Conservation (phyloP, 2,113 vertebrate genomes). For the Columba livia region DNA sequence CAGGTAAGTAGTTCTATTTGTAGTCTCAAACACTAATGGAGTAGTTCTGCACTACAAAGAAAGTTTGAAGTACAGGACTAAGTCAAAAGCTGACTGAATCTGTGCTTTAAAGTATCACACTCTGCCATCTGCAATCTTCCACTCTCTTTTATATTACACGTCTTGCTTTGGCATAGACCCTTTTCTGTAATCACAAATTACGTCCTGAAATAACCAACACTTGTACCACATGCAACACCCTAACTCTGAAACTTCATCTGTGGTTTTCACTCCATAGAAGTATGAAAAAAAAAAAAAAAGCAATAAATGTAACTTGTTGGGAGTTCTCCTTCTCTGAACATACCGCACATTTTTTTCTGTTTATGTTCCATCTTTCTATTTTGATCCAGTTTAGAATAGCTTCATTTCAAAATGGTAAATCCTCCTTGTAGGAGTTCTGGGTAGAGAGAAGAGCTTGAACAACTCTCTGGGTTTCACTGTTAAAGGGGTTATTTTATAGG, state of each 20-base stretch:
- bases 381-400: not conserved
- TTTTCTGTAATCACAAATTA: not conserved
- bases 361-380: not conserved
- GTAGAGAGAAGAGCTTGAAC: not conserved
- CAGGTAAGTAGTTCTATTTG: not conserved
- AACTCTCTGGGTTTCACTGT: not conserved
- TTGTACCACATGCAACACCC: not conserved
- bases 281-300: not conserved
- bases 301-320: not conserved
- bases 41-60: not conserved
- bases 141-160: not conserved
- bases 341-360: not conserved
- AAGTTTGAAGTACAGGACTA: not conserved
- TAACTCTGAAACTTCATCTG: not conserved
- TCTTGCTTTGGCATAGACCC: not conserved
- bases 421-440: not conserved
- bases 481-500: not conserved
- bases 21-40: not conserved
- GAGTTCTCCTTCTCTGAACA: not conserved
- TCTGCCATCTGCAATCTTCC: not conserved
- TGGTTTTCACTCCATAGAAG: not conserved
- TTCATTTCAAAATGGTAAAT: not conserved
- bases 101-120: not conserved
- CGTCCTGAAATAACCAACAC: not conserved
- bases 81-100: not conserved